Percentiles rank a stretch among this genome's conserved stretches.
These are phyloP conservation scores for Amphiprion ocellaris DNA, from an alignment of 2,113 vertebrate genomes.

Conservation along the genomic window DNA sequence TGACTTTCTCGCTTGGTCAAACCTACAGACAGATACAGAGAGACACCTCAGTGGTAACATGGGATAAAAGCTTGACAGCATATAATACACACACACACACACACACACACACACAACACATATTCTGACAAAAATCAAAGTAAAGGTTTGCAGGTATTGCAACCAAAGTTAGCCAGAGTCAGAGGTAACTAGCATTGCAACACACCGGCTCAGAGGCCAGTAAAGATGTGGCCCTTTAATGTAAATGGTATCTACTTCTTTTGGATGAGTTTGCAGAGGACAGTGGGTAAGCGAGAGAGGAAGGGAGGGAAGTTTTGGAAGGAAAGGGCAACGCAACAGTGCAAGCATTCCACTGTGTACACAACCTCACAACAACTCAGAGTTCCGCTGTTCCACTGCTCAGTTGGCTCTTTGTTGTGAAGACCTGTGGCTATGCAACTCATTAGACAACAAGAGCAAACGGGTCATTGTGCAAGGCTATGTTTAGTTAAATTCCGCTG, in stretches of 20 bases:
- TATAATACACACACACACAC: neutral
- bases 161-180: neutral
- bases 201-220: too few species aligned
- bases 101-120: neutral
- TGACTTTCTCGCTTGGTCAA: conserved; percentile 92
- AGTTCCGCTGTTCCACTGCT: neutral
- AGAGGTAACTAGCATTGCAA: too few species aligned
- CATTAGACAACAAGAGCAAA: conserved; percentile 13
- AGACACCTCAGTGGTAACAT: neutral
- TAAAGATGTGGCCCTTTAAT: neutral
- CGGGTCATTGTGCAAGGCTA: neutral
- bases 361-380: conserved; percentile 4
- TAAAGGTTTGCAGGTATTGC: too few species aligned
- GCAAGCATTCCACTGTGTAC: conserved; percentile 12
- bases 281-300: neutral
- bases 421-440: conserved; percentile 19
- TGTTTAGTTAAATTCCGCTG: conserved; percentile 6
- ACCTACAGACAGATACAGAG: conserved; percentile 81
- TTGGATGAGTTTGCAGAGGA: neutral
- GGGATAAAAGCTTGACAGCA: neutral
- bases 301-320: neutral
- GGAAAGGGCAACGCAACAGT: conserved; percentile 4
- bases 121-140: too few species aligned
- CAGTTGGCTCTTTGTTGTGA: conserved; percentile 21
- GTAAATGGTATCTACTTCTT: neutral